These are phyloP conservation scores for Sus scrofa DNA, from an alignment of 2,113 vertebrate species.

Conservation along the genomic window T2T-Sscrofa CM000816.6:34297001-34297500, in stretches of 20 bases:
- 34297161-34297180: constrained; percentile 64
- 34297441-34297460: constrained; percentile 54
- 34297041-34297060: constrained; percentile 81
- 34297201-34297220: constrained; percentile 64
- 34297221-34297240: not conserved
- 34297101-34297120: constrained; percentile 67
- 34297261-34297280: constrained; percentile 67
- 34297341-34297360: constrained; percentile 55
- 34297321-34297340: constrained; percentile 38
- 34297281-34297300: constrained; percentile 63
- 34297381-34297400: constrained; percentile 71
- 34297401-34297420: constrained; percentile 49
- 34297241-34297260: constrained; percentile 67
- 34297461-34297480: constrained; percentile 43
- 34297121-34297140: constrained; percentile 63
- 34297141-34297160: constrained; percentile 49
- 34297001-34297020: constrained; percentile 77
- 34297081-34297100: constrained; percentile 82
- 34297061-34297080: constrained; percentile 85
- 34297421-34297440: not conserved
- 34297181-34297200: constrained; percentile 62
- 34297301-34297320: constrained; percentile 43
- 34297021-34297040: constrained; percentile 82
- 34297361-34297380: constrained; percentile 33
- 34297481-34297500: constrained; percentile 20